phyloP scores from a whole-genome alignment of 2,888 invertebrate species.

The Sinohyriopsis cumingii region DNA sequence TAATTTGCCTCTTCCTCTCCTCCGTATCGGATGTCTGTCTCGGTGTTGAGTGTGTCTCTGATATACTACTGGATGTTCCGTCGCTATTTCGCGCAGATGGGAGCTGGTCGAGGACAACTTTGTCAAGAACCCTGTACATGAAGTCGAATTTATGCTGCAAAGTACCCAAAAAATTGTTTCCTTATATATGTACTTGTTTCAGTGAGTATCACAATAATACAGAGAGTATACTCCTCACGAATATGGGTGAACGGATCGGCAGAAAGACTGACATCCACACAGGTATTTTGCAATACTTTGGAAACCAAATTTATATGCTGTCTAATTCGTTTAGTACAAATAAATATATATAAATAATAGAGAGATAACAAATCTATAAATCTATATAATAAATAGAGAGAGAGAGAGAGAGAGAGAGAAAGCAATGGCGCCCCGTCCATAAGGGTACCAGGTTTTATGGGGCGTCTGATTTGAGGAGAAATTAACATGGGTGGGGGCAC shows the following conservation, averaged over 20 bases:
- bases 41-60: background rate
- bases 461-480: too few species aligned
- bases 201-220: background rate
- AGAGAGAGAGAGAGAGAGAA: too few species aligned
- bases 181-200: background rate
- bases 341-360: too few species aligned
- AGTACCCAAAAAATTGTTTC: background rate
- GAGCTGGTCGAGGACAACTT: slow-evolving; percentile 38
- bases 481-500: too few species aligned
- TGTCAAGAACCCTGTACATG: slow-evolving; percentile 51
- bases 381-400: too few species aligned
- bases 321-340: too few species aligned
- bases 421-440: too few species aligned
- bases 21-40: background rate
- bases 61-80: background rate
- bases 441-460: too few species aligned
- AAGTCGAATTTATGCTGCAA: slow-evolving; percentile 56
- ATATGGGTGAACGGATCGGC: background rate
- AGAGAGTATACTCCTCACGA: background rate
- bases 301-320: too few species aligned
- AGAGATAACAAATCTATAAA: too few species aligned
- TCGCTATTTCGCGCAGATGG: slow-evolving; percentile 9
- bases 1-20: background rate
- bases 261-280: too few species aligned
- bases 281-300: too few species aligned